Base-by-base conservation (phyloP, 2,888 invertebrate genomes). In the Hyles lineata region DNA sequence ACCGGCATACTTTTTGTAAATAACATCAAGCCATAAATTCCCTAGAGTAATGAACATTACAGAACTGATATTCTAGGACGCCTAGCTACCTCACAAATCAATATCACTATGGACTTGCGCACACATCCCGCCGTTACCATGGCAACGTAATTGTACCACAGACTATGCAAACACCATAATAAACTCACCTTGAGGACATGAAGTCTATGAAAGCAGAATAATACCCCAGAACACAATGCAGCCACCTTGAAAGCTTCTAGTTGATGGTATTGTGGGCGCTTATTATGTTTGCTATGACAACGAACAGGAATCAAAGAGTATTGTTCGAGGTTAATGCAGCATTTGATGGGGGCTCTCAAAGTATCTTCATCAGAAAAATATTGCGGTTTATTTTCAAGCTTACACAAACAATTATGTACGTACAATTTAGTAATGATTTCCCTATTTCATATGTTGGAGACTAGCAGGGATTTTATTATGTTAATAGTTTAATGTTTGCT, bases 91-190 rank as follows among this genome's bases (percentile, higher is more conserved):
- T 50, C 43, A 43, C 21, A 50, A 67, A 67, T 67, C 67, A 17
- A 67, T 67, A 67, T 67, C 25, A 21, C 21, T 23, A 43, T 67
- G 67, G 67, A 67, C 67, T 43, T 50, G 67, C 67, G 67, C 67
- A 67, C 67, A 67, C 50, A 67, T 67, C 67, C 67, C 67, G 23
- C 50, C 23, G 67, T 67, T 8, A 17, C 67, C 67, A 67, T 50
- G 50, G 67, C 43, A 67, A 67, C 50, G 50, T 23, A 23, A 17
- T n/a, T 55, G 55, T 67, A 21, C 17, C 35, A 43, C 67, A 23
- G 43, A 43, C n/a, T 55, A 17, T 8, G 15, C 17, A n/a, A 43
- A 43, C 43, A 67, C 63, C 43, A 67, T 43, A 67, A 67, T 50
- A 23, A 67, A 23, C 6, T 67, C 50, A 67, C 67, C 67, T 67